These are phyloP conservation scores for Ganaspis brasiliensis DNA, from an alignment of 2,888 invertebrate species.

Conservation along the genomic window DNA sequence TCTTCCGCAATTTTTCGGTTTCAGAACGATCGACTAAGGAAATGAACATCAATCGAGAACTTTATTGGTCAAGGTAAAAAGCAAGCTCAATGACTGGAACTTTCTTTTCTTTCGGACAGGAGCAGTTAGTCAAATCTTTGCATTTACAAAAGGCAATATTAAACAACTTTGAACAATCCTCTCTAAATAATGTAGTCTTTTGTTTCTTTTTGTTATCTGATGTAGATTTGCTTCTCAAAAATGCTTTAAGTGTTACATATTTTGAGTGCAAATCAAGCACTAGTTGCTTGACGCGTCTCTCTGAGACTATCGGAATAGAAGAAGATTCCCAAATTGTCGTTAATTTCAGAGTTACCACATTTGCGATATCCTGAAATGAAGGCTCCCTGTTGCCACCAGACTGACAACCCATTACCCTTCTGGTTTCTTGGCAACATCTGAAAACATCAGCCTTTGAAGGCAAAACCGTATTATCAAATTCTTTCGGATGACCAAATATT, in stretches of 20 bases:
- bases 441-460: constrained; percentile 22
- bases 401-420: not conserved
- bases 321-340: not conserved
- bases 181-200: not conserved
- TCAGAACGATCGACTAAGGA: constrained; percentile 3
- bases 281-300: not conserved
- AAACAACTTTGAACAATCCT: constrained; percentile 17
- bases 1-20: constrained; percentile 6
- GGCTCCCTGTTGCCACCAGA: constrained; percentile 12
- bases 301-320: constrained; percentile 22
- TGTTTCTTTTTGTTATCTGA: not conserved
- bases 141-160: constrained; percentile 18
- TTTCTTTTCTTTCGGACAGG: constrained; percentile 6
- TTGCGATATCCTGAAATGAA: not conserved
- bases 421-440: constrained; percentile 22
- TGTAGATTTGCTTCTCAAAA: not conserved
- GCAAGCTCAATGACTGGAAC: not conserved
- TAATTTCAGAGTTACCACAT: constrained; percentile 16
- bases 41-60: constrained; percentile 6
- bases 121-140: not conserved
- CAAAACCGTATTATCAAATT: constrained; percentile 20
- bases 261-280: constrained; percentile 12
- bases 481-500: constrained; percentile 8
- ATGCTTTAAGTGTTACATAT: not conserved
- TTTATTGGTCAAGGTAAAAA: constrained; percentile 13